Evolutionary conservation across 2,797 vertebrate species (phyloP).

Genomic region (Glyptemys insculpta): DNA sequence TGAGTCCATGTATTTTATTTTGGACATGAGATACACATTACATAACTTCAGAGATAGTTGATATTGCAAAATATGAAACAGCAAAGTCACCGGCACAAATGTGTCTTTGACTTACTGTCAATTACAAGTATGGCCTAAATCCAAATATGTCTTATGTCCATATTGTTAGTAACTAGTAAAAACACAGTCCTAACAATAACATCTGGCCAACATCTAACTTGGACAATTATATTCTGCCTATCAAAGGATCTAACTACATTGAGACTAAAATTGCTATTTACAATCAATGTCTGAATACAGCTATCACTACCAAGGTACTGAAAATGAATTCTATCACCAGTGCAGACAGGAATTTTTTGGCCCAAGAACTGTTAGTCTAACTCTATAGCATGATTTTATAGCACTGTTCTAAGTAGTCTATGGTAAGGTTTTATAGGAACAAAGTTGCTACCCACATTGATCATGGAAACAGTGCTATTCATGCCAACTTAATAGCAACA

Average conservation of each 20-base stretch:
- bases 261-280: conserved; percentile 5
- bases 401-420: not conserved
- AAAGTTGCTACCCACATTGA: not conserved
- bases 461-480: not conserved
- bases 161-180: not conserved
- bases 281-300: not conserved
- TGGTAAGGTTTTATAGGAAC: not conserved
- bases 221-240: not conserved
- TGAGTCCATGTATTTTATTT: not conserved
- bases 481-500: not conserved
- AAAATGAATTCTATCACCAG: not conserved
- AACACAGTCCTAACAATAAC: not conserved
- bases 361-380: not conserved
- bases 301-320: not conserved
- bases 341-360: not conserved
- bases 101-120: not conserved
- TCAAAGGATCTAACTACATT: not conserved
- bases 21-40: accelerated
- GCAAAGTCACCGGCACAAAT: not conserved
- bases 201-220: not conserved
- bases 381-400: not conserved
- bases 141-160: not conserved
- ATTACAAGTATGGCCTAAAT: not conserved
- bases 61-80: not conserved
- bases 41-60: not conserved